Percentiles rank a stretch among this genome's conserved stretches.
phyloP scores from a whole-genome alignment of 2,888 invertebrate species.

The Tanytarsus gracilentus region DNA sequence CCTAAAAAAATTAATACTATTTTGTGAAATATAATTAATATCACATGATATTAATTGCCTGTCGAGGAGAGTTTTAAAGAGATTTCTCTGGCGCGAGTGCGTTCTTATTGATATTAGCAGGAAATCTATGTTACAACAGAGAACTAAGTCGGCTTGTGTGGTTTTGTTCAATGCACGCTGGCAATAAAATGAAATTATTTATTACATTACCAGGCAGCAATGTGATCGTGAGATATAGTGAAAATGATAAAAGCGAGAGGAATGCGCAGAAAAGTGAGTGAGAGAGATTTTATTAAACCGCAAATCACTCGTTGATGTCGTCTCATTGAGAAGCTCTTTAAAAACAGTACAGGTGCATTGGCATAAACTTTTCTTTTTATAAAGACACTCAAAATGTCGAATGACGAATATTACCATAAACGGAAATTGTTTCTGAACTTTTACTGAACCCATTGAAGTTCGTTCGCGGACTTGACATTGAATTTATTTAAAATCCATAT shows the following conservation, averaged over 20 bases:
- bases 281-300: not conserved
- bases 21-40: not conserved
- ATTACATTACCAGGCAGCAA: not conserved
- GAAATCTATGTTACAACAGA: not conserved
- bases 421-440: not conserved
- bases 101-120: not conserved
- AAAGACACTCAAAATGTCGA: too few species aligned
- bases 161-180: not conserved
- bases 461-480: not conserved
- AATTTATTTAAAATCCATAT: not conserved
- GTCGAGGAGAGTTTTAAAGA: not conserved
- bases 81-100: not conserved
- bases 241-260: not conserved
- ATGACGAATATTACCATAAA: not conserved
- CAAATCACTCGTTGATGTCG: not conserved
- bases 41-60: not conserved
- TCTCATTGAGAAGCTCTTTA: too few species aligned
- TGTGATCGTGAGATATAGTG: not conserved
- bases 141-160: not conserved
- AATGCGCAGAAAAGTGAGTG: too few species aligned
- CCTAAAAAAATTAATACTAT: not conserved
- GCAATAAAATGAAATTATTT: not conserved
- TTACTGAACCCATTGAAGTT: too few species aligned
- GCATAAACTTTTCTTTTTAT: not conserved
- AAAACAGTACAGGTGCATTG: not conserved